Conservation (phyloP, 2,113 vertebrate genomes). For the Elachura formosa region DNA sequence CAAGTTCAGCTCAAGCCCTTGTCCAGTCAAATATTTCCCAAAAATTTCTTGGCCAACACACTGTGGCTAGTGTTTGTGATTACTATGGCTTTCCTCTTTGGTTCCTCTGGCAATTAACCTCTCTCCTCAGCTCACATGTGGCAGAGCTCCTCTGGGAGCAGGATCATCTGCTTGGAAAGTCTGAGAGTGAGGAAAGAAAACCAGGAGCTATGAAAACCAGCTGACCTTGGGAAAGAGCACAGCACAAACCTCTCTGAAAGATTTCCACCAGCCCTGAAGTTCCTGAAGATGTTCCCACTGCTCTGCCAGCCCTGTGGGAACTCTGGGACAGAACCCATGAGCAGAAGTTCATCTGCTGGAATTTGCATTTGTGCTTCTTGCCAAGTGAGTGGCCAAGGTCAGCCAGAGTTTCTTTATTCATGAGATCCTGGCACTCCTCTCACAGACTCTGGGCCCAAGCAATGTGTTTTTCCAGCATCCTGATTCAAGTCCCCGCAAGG, state of each 20-base stretch:
- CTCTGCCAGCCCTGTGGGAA: neutral
- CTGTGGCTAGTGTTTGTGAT: neutral
- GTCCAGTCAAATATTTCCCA: neutral
- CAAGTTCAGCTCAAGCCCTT: neutral
- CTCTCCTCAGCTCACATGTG: accelerated
- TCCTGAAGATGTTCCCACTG: accelerated
- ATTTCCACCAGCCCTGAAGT: neutral
- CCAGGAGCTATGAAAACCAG: neutral
- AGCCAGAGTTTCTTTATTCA: neutral
- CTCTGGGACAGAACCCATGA: neutral
- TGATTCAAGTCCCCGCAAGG: neutral
- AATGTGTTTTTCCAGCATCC: neutral
- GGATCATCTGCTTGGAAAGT: neutral
- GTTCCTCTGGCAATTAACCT: neutral
- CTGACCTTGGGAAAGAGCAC: accelerated
- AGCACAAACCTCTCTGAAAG: neutral
- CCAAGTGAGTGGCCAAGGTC: neutral
- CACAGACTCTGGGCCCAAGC: neutral
- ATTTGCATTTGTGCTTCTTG: neutral
- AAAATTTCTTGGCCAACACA: accelerated
- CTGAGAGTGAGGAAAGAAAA: neutral
- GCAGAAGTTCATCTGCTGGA: neutral
- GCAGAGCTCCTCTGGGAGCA: neutral
- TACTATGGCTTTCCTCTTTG: accelerated
- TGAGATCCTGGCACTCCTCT: neutral